Conservation (phyloP, 2,113 vertebrate species). For the Podarcis raffonei region DNA sequence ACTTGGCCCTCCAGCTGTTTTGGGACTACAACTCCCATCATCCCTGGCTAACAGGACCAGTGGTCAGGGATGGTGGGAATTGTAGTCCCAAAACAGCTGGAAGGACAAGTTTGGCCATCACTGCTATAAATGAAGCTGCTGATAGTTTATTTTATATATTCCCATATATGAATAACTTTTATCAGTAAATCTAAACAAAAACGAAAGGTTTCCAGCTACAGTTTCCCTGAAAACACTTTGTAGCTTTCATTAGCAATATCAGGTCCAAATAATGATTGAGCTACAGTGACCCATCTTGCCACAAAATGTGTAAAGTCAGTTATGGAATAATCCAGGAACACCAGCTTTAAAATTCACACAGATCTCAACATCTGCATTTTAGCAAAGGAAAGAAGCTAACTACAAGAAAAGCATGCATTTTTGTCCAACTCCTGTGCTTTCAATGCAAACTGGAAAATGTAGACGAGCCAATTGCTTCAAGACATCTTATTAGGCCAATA, state of each 20-base stretch:
- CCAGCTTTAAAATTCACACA: not conserved
- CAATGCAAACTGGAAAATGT: accelerated
- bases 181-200: not conserved
- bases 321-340: not conserved
- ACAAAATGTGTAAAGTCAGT: not conserved
- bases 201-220: not conserved
- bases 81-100: too few species aligned
- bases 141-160: not conserved
- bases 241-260: not conserved
- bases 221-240: not conserved
- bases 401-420: accelerated
- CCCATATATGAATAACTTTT: not conserved
- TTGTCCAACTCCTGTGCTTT: not conserved
- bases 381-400: accelerated
- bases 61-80: too few species aligned
- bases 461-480: constrained; percentile 46
- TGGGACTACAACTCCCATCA: too few species aligned
- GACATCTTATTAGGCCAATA: constrained; percentile 4
- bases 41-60: too few species aligned
- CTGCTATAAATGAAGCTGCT: not conserved
- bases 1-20: too few species aligned
- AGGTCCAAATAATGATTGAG: not conserved
- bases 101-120: too few species aligned
- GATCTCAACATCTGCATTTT: not conserved
- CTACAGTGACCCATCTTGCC: not conserved